Conservation (phyloP, 1,140 invertebrate genomes). For the Notospermus geniculatus region DNA sequence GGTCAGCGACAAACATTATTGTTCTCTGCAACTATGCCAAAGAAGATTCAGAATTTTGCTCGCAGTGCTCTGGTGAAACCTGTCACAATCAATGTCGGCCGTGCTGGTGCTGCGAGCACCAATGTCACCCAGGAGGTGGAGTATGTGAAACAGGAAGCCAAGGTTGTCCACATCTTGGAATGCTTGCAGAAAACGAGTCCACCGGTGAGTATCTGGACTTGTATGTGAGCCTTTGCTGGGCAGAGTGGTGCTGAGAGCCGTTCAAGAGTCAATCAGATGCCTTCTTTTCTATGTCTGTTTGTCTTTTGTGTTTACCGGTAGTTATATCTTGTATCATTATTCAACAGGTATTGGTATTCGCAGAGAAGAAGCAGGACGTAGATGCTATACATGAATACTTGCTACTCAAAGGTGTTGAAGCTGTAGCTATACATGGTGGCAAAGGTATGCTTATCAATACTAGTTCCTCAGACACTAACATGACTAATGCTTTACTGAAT, state of each 20-base stretch:
- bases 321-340: constrained; percentile 18
- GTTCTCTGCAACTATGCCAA: constrained; percentile 99
- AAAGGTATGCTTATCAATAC: no score
- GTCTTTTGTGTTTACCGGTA: constrained; percentile 6
- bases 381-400: constrained; percentile 98
- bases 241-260: no score
- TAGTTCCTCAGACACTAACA: no score
- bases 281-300: no score
- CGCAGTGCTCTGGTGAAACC: constrained; percentile 94
- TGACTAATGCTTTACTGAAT: no score
- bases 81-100: constrained; percentile 97
- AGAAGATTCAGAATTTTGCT: constrained; percentile 99
- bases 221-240: no score
- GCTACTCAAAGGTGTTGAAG: constrained; percentile 87
- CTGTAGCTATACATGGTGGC: constrained; percentile 96
- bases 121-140: constrained; percentile 96
- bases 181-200: constrained; percentile 95
- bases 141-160: constrained; percentile 96
- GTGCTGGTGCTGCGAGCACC: constrained; percentile 95
- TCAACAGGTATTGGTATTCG: constrained; percentile 91
- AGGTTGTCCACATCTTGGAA: constrained; percentile 91
- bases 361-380: constrained; percentile 98
- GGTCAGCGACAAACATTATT: constrained; percentile 95
- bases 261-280: no score
- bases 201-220: constrained; percentile 68